Base-by-base conservation (phyloP, 2,797 vertebrate genomes). In the Macroramphosus scolopax region DNA sequence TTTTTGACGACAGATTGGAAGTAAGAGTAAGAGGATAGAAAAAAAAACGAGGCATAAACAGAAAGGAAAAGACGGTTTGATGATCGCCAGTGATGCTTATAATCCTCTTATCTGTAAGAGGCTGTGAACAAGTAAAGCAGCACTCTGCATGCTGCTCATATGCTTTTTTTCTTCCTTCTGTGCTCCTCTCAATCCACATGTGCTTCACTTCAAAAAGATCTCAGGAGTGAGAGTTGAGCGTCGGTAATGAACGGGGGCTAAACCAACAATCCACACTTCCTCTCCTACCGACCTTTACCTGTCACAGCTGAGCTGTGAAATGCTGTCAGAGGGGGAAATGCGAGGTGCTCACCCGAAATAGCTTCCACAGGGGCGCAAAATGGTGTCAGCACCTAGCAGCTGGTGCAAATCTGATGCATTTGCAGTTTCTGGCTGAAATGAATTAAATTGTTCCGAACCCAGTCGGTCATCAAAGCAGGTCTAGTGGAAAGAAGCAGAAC, bases 261-360 rank as follows among this genome's bases (percentile, higher is more conserved):
- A 60, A 57, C 50, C 34, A 35, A 35, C 22, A 6, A 6, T 36
- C 20, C 29, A 52, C 43, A 41, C 36, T 43, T 30, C 31, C 14
- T 55, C 47, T 39, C 11, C 61, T 11, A 20, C 24, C 66, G 64
- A 75, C 66, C 70, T 74, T 77, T 67, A 62, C 42, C 66, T 60
- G 56, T 31, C 61, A 53, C 12, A 15, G 46, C 54, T 16, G 43
- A 50, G 51, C 58, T 62, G 58, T 50, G 45, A 80, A 46, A 45
- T 22, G 43, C 40, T 51, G 35, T 42, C 33, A 9, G 46, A 17
- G 17, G 34, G 39, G 18, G n/a, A 63, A 65, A 75, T 25, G 40
- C 18, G 42, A 64, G 38, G 46, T 20, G 39, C 17, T 53, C 15
- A 34, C 29, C 26, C 32, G 51, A 43, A 59, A 48, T 25, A 54